A percentile compares a stretch with the other conserved stretches of the same genome.
Evolutionary conservation across 2,888 invertebrate genomes (phyloP).

Genomic region (Leptinotarsa juncta): DNA sequence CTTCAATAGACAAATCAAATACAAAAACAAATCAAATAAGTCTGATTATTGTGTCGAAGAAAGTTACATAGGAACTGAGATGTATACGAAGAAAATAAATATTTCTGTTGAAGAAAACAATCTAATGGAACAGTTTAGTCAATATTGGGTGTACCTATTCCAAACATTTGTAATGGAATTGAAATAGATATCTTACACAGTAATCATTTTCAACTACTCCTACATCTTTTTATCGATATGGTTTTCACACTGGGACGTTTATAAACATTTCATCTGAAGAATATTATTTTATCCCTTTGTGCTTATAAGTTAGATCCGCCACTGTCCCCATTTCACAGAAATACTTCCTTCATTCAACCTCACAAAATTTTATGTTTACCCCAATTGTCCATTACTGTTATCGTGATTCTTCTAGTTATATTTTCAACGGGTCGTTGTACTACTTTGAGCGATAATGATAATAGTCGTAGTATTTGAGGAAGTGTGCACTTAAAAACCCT

Average conservation of each 20-base stretch:
- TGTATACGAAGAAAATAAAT: too few species aligned
- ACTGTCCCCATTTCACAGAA: background rate
- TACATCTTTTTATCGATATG: too few species aligned
- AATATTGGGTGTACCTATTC: too few species aligned
- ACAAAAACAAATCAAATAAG: too few species aligned
- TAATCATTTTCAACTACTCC: too few species aligned
- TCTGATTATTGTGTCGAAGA: too few species aligned
- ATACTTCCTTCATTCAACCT: background rate
- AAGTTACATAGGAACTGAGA: too few species aligned
- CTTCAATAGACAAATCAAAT: too few species aligned
- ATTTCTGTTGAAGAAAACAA: too few species aligned
- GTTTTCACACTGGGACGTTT: background rate
- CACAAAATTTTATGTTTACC: background rate
- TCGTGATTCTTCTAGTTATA: background rate
- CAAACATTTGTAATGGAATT: too few species aligned
- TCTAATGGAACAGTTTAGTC: too few species aligned
- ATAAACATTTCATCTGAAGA: background rate
- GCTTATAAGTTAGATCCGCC: background rate
- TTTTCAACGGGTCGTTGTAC: conserved; percentile 4
- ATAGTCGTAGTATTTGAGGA: background rate
- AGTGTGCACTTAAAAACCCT: background rate
- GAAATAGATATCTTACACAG: too few species aligned
- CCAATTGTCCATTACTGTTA: conserved; percentile 2
- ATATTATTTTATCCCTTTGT: background rate
- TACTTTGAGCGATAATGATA: conserved; percentile 7